A percentile compares a stretch with the other conserved stretches of the same genome.
phyloP scores from a whole-genome alignment of 1,140 invertebrate genomes.

The Bombus waltoni region DNA sequence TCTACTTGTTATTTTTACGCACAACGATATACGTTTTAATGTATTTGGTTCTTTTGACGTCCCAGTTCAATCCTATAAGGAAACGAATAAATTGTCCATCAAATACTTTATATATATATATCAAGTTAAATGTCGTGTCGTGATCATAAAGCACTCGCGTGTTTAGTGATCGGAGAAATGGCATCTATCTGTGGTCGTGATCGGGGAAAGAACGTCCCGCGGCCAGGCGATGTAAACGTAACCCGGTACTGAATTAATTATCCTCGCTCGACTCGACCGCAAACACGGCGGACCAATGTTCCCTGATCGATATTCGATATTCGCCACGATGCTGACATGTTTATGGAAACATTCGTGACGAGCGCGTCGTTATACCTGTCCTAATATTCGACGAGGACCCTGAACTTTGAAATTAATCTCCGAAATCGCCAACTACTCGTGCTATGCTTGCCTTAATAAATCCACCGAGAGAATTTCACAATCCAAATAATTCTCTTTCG shows the following conservation, averaged over 20 bases:
- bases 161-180: background rate
- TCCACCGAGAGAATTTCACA: background rate
- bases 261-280: conserved; percentile 22
- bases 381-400: conserved; percentile 14
- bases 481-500: background rate
- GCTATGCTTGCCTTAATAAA: background rate
- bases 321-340: conserved; percentile 41
- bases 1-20: too few species aligned
- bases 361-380: conserved; percentile 5
- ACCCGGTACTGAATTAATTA: conserved; percentile 40
- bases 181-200: background rate
- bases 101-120: too few species aligned
- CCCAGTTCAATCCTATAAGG: too few species aligned
- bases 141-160: too few species aligned
- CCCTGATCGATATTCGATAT: conserved; percentile 54
- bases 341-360: conserved; percentile 46
- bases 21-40: too few species aligned
- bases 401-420: conserved; percentile 18
- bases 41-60: too few species aligned
- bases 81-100: too few species aligned
- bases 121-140: too few species aligned
- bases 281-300: conserved; percentile 18
- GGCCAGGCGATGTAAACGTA: conserved; percentile 17
- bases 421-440: conserved; percentile 15
- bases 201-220: background rate